Conservation (phyloP, 2,113 vertebrate species). For the Dicerorhinus sumatrensis region DNA sequence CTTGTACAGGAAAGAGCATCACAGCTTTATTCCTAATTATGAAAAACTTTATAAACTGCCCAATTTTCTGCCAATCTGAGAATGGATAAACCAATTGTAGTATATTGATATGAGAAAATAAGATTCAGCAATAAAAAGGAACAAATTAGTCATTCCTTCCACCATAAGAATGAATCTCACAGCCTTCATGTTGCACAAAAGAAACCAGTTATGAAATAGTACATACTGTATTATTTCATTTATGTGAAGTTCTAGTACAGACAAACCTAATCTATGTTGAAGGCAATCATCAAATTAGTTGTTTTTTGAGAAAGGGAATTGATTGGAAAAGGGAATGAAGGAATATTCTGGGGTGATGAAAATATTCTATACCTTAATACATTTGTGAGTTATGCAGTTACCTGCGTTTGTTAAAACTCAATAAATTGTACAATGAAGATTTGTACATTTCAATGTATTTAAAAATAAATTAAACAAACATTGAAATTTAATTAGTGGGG, state of each 20-base stretch:
- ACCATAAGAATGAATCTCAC: not conserved
- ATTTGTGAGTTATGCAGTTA: not conserved
- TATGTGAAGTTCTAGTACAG: not conserved
- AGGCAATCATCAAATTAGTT: not conserved
- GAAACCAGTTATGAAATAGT: not conserved
- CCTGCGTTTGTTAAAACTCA: not conserved
- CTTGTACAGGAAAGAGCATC: not conserved
- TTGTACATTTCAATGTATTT: not conserved
- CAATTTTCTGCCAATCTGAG: not conserved
- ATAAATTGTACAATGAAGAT: not conserved
- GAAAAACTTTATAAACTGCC: not conserved
- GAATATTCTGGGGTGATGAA: not conserved
- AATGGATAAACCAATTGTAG: not conserved
- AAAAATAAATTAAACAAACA: not conserved
- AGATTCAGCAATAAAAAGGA: not conserved
- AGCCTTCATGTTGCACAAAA: not conserved
- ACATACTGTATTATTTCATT: not conserved
- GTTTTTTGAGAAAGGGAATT: not conserved
- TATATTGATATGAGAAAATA: not conserved
- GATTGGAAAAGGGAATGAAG: not conserved
- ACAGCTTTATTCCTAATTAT: constrained; percentile 5
- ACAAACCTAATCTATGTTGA: not conserved
- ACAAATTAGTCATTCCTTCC: not conserved
- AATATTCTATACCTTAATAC: not conserved
- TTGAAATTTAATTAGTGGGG: not conserved